Percentiles rank a stretch among this genome's conserved stretches.
These are phyloP conservation scores for Scotopteryx bipunctaria DNA, from an alignment of 2,888 invertebrate species.

Conservation along the genomic window DNA sequence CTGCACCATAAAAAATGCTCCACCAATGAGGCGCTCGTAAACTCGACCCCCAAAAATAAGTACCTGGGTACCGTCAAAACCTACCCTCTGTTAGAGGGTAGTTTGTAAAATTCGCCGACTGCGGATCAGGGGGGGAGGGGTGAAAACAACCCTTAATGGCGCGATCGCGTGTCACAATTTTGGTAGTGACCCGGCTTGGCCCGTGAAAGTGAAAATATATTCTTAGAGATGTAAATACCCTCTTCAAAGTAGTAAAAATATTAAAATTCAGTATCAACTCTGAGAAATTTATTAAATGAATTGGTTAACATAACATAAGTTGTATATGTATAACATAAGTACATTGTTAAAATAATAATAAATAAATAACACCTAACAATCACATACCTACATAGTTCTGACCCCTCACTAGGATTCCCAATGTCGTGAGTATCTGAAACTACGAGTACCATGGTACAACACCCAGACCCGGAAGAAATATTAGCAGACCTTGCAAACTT, in stretches of 20 bases:
- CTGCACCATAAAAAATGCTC: slow-evolving; percentile 62
- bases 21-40: slow-evolving; percentile 55
- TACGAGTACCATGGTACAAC: too few relatives aligned
- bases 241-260: neutral
- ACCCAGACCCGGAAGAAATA: too few relatives aligned
- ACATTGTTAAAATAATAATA: too few relatives aligned
- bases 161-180: slow-evolving; percentile 82
- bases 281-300: too few relatives aligned
- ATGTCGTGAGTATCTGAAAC: too few relatives aligned
- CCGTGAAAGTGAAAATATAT: slow-evolving; percentile 81
- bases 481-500: too few relatives aligned
- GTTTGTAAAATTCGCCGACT: slow-evolving; percentile 79
- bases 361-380: too few relatives aligned
- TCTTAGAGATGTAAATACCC: slow-evolving; percentile 58
- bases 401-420: too few relatives aligned
- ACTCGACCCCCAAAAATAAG: slow-evolving; percentile 52
- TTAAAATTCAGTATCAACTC: too few relatives aligned
- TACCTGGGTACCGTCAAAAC: slow-evolving; percentile 55
- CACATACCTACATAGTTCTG: too few relatives aligned
- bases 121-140: slow-evolving; percentile 48
- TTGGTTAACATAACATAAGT: too few relatives aligned
- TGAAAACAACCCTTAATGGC: slow-evolving; percentile 79
- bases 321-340: too few relatives aligned
- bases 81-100: slow-evolving; percentile 72
- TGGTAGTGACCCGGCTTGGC: slow-evolving; percentile 79